Evolutionary conservation across 2,113 vertebrate species (phyloP).

Genomic region (Thalassoma bifasciatum): DNA sequence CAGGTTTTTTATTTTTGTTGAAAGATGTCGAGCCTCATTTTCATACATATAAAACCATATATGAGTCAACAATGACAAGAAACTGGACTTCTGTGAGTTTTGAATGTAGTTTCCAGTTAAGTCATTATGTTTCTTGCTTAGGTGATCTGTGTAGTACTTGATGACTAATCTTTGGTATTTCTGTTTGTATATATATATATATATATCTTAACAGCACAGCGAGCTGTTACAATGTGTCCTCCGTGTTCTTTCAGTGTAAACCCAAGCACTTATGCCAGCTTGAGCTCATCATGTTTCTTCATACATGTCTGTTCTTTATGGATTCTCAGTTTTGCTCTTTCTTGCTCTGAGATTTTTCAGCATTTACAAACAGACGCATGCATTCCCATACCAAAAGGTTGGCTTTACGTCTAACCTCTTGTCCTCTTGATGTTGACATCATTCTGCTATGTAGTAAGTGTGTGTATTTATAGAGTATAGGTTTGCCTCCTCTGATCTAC

Average conservation of each 20-base stretch:
- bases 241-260: too few species aligned
- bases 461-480: conserved; percentile 54
- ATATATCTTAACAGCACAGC: too few species aligned
- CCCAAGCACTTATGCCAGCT: too few species aligned
- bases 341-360: not conserved
- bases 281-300: not conserved
- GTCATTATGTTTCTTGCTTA: not conserved
- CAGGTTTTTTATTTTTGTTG: not conserved
- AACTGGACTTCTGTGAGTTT: not conserved
- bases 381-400: not conserved
- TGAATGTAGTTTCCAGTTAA: not conserved
- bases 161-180: too few species aligned
- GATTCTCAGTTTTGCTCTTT: not conserved
- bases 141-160: too few species aligned
- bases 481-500: conserved; percentile 25
- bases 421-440: conserved; percentile 32
- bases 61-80: not conserved
- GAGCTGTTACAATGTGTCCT: too few species aligned
- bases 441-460: conserved; percentile 4
- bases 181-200: too few species aligned
- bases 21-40: not conserved
- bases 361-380: not conserved
- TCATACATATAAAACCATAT: not conserved
- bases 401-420: conserved; percentile 10
- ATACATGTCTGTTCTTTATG: not conserved